phyloP scores from a whole-genome alignment of 1,140 invertebrate species.

The Leptestheria dahalacensis region DNA sequence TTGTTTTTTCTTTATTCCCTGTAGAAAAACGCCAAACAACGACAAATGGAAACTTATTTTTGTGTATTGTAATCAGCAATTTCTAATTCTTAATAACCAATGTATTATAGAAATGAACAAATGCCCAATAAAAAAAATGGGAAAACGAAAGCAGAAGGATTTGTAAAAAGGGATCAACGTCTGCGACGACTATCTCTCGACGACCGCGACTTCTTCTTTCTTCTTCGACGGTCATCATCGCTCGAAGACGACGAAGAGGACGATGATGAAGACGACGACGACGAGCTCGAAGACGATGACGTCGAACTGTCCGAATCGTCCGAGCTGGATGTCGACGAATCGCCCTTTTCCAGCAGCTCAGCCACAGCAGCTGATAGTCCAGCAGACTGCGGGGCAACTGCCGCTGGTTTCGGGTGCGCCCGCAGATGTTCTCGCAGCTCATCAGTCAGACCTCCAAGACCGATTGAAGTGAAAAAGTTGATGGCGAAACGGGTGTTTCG shows the following conservation, averaged over 20 bases:
- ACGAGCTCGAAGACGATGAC: slow-evolving; percentile 10
- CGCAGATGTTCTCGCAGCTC: slow-evolving; percentile 82
- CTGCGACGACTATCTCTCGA: neutral
- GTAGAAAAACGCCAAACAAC: too few species aligned
- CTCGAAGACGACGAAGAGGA: slow-evolving; percentile 16
- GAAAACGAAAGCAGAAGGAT: too few species aligned
- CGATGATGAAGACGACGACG: slow-evolving; percentile 11
- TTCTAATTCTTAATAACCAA: too few species aligned
- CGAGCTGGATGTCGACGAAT: neutral
- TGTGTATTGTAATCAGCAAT: too few species aligned
- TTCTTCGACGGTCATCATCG: neutral
- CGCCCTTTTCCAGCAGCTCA: slow-evolving; percentile 4
- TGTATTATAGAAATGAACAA: too few species aligned
- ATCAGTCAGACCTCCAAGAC: slow-evolving; percentile 89
- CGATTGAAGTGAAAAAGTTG: slow-evolving; percentile 98
- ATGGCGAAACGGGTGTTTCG: slow-evolving; percentile 95
- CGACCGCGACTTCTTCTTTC: neutral
- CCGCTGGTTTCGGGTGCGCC: slow-evolving; percentile 47
- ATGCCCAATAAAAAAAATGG: too few species aligned
- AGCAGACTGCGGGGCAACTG: slow-evolving; percentile 18
- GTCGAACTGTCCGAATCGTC: slow-evolving; percentile 12
- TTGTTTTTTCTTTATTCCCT: too few species aligned
- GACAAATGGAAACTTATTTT: too few species aligned
- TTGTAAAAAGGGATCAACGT: neutral
- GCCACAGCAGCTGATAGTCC: slow-evolving; percentile 7